These are phyloP conservation scores for Papilio protenor DNA, from an alignment of 2,888 invertebrate genomes.

Conservation along the genomic window DNA sequence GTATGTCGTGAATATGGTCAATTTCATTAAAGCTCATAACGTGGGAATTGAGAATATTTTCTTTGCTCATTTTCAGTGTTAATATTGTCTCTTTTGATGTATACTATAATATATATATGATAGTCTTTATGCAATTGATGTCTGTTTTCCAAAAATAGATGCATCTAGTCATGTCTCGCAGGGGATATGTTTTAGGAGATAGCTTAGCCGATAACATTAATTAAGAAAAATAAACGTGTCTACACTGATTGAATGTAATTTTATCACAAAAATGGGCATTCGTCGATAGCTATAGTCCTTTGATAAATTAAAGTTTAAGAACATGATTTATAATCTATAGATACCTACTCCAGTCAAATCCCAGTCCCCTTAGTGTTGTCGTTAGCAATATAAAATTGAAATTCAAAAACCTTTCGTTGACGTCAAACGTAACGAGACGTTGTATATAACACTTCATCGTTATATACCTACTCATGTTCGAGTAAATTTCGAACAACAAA, in stretches of 20 bases:
- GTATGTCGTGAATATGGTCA: constrained; percentile 54
- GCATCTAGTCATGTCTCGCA: background rate
- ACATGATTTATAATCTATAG: too few species aligned
- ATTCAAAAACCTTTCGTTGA: too few species aligned
- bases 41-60: background rate
- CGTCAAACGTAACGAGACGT: too few species aligned
- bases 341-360: too few species aligned
- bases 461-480: background rate
- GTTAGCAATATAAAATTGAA: too few species aligned
- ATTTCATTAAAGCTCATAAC: constrained; percentile 46
- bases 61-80: background rate
- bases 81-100: background rate
- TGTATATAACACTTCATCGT: too few species aligned
- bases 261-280: background rate
- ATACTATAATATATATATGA: background rate
- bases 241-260: background rate
- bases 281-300: background rate
- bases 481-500: background rate
- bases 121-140: background rate
- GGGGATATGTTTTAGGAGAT: background rate
- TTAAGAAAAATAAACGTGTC: background rate
- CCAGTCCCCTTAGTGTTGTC: too few species aligned
- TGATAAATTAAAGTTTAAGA: background rate
- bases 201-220: background rate
- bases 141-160: background rate